Evolutionary conservation across 2,888 invertebrate genomes (phyloP), one percentile per base, ranked within the genome.

Genomic region (Microdon myrmicae): DNA sequence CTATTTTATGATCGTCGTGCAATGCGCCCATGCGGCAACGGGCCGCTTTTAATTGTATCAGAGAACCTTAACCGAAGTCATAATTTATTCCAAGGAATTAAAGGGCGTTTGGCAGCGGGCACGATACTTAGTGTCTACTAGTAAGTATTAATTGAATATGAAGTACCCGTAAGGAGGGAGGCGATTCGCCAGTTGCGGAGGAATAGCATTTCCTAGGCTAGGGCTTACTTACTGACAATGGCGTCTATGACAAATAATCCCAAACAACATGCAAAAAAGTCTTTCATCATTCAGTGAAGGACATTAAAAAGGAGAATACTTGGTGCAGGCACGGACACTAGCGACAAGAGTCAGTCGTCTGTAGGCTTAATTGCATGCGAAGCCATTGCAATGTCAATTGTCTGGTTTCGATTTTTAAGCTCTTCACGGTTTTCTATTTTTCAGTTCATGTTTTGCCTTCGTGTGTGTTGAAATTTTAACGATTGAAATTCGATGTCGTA

Each of bases 341-440:
- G 19, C 29, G 34, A 28, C 9, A 28, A 41, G 28, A 37, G 35
- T 28, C 29, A 4, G 43, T 14, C 35, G 20, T 34, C 35, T 44
- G 29, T 39, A 44, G 38, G 32, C 12, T 39, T 23, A 35, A 39
- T 49, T 49, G 45, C 29, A 43, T 17, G 44, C 32, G 61, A 64
- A 64, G 61, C 61, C 61, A 64, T 35, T 58, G 58, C 35, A 64
- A 51, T 64, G 61, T 51, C 56, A 58, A 49, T 35, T 45, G 61
- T 58, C 61, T 64, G 61, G 58, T 38, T 37, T 25, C 29, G 29
- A 45, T 51, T 64, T 34, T 64, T 64, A 64, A 64, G 61, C 61
- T 58, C 61, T 45, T 64, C 51, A 51, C 38, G 5, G 2, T 10
- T 38, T 31, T 48, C 19, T 20, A 28, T 20, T 12, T 25, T 25